A percentile compares a stretch with the other conserved stretches of the same genome.
These are phyloP conservation scores for Clarias gariepinus DNA, from an alignment of 2,113 vertebrate species.

Conservation along the genomic window DNA sequence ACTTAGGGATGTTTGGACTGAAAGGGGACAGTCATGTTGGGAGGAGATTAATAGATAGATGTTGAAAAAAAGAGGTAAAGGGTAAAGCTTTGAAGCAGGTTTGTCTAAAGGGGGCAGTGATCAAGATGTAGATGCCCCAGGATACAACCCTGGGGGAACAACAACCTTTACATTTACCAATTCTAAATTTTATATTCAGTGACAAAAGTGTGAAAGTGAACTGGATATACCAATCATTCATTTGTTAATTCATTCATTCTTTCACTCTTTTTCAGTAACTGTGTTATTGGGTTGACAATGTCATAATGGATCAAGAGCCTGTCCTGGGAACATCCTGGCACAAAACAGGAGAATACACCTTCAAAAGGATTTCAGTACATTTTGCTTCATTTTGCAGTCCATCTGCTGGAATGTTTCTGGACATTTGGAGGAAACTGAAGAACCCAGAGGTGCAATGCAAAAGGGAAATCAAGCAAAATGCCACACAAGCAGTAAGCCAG, in stretches of 20 bases:
- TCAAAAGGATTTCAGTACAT: neutral
- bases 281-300: neutral
- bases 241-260: neutral
- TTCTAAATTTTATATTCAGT: neutral
- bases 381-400: neutral
- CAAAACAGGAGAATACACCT: neutral
- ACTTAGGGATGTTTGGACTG: constrained; percentile 59
- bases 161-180: neutral
- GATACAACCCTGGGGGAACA: neutral
- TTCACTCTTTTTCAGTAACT: neutral
- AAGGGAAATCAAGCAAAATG: neutral
- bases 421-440: neutral
- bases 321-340: neutral
- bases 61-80: neutral
- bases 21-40: constrained; percentile 42
- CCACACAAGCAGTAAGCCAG: neutral
- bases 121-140: constrained; percentile 33
- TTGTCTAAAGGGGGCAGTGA: constrained; percentile 46
- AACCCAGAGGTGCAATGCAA: neutral
- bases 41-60: constrained; percentile 25
- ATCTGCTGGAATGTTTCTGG: neutral
- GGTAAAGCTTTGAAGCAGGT: constrained; percentile 27
- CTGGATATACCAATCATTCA: neutral
- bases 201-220: neutral
- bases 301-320: neutral